Evolutionary conservation across 2,888 invertebrate species (phyloP).

Genomic region (Ariolimax columbianus): DNA sequence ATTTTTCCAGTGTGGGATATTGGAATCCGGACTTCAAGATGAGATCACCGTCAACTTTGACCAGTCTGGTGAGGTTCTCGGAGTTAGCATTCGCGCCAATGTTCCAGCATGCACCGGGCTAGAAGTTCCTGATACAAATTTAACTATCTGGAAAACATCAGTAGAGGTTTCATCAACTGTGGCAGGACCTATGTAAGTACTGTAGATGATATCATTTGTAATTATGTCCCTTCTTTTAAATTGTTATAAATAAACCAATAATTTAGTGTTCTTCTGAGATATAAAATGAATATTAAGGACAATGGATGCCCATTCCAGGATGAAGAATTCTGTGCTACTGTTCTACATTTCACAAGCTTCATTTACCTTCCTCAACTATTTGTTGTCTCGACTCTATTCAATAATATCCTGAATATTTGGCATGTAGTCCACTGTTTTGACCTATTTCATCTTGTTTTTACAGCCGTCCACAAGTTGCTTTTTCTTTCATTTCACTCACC

Average conservation of each 20-base stretch:
- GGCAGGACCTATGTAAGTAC: conserved; percentile 86
- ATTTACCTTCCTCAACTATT: too few relatives aligned
- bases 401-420: too few relatives aligned
- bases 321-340: too few relatives aligned
- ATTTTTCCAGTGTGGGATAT: conserved; percentile 84
- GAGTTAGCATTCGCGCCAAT: conserved; percentile 75
- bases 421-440: too few relatives aligned
- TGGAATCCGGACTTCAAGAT: conserved; percentile 88
- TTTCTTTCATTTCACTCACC: too few relatives aligned
- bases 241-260: not conserved
- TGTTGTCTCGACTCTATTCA: too few relatives aligned
- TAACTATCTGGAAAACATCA: conserved; percentile 84
- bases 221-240: not conserved
- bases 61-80: conserved; percentile 87
- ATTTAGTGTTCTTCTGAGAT: too few relatives aligned
- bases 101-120: conserved; percentile 79
- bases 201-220: not conserved
- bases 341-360: too few relatives aligned
- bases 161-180: conserved; percentile 89
- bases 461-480: too few relatives aligned
- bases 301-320: too few relatives aligned
- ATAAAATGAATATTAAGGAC: too few relatives aligned
- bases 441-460: too few relatives aligned
- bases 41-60: conserved; percentile 89
- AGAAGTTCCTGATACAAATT: conserved; percentile 61